These are phyloP conservation scores for Bombycilla garrulus DNA, from an alignment of 2,113 vertebrate genomes.

Conservation along the genomic window DNA sequence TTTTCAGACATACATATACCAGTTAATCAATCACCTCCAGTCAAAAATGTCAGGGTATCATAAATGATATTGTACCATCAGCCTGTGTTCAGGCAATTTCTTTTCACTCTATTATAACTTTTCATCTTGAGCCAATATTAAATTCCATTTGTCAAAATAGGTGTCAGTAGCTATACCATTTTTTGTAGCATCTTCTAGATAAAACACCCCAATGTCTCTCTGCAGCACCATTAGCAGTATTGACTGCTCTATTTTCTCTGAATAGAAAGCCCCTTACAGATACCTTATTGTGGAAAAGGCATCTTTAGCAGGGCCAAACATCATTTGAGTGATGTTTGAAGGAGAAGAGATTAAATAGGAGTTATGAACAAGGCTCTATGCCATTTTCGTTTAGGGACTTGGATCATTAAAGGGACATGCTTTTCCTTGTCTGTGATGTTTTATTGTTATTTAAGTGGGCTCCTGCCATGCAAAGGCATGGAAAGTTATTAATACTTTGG, in stretches of 20 bases:
- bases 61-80: constrained; percentile 16
- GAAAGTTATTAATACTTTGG: constrained; percentile 19
- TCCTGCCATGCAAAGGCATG: background rate
- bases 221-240: constrained; percentile 48
- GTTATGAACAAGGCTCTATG: constrained; percentile 8
- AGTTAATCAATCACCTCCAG: constrained; percentile 20
- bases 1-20: background rate
- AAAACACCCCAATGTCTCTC: constrained; percentile 46
- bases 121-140: constrained; percentile 47
- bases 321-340: constrained; percentile 19
- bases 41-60: background rate
- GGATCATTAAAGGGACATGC: background rate
- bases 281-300: constrained; percentile 4
- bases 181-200: constrained; percentile 37
- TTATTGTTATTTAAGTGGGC: constrained; percentile 31
- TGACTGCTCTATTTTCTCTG: constrained; percentile 58
- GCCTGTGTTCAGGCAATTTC: constrained; percentile 26
- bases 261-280: constrained; percentile 2
- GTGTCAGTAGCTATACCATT: constrained; percentile 51
- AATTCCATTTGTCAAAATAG: constrained; percentile 60
- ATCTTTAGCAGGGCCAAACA: background rate
- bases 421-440: background rate
- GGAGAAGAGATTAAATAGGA: constrained; percentile 47
- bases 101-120: constrained; percentile 50
- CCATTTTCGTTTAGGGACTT: constrained; percentile 46